Evolutionary conservation across 2,113 vertebrate genomes (phyloP), one percentile per base, ranked within the genome.

Genomic region (Actenoides lindsayi): DNA sequence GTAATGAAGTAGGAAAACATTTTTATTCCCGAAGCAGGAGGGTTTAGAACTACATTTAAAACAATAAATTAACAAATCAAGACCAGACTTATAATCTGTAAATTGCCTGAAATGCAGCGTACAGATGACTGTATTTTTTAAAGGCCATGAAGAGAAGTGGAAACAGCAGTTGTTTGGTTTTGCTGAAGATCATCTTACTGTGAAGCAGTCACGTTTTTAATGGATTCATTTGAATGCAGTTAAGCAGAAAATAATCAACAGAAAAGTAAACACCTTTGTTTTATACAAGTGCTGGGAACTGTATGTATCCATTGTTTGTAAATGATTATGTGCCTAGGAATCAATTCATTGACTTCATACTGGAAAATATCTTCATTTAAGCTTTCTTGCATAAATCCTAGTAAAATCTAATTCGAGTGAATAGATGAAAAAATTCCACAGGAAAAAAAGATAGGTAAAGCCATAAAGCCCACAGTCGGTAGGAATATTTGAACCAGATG

Each of bases 251-350:
- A 97, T 83, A 96, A 94, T 93, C 95, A 93, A 89, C 95, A 95
- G 96, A 91, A 97, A 97, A 97, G 96, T 93, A 97, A 97, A 97
- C 95, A 97, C 94, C 81, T 97, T 97, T 96, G 97, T 96, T 97
- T 97, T 97, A 94, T 96, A 83, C 83, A 96, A 94, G 82, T 89
- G 84, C 92, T 95, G 96, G 96, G 96, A 97, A 95, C 82, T 89
- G 74, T 95, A 75, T 83, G 83, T 96, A 89, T 92, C 90, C 87
- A 94, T 97, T 97, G 97, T 97, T 94, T 96, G 76, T 84, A 65
- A 76, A 77, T 91, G 85, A 82, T 90, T 92, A 69, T 95, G 91
- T 94, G 84, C 92, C 94, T 93, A 87, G 69, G 65, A 93, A 87
- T 96, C 93, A 94, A 96, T 95, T 94, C 77, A 77, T 71, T 91